These are phyloP conservation scores for Monochamus alternatus DNA, from an alignment of 2,888 invertebrate genomes.

Conservation along the genomic window DNA sequence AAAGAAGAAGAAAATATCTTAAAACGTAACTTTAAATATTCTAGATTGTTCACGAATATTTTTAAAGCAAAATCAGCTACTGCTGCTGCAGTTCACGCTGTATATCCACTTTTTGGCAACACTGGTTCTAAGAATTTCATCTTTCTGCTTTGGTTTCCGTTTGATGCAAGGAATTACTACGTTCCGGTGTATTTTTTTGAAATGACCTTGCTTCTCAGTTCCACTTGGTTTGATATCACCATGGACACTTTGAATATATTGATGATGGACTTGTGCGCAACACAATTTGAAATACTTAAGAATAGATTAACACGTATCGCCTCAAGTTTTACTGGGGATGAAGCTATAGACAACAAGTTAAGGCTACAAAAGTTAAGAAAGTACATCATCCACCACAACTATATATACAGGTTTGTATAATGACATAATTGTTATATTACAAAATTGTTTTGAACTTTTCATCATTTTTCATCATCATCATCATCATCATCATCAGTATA, in stretches of 20 bases:
- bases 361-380: constrained; percentile 31
- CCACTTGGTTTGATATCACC: constrained; percentile 50
- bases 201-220: constrained; percentile 42
- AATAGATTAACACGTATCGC: constrained; percentile 26
- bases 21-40: constrained; percentile 34
- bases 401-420: constrained; percentile 3
- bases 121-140: constrained; percentile 43
- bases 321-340: background rate
- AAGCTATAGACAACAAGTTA: background rate
- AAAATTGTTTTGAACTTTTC: too few relatives aligned
- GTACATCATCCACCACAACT: constrained; percentile 36
- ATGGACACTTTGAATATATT: constrained; percentile 50
- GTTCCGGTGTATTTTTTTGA: constrained; percentile 39
- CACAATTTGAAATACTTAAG: constrained; percentile 42
- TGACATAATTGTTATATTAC: too few relatives aligned
- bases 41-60: constrained; percentile 36
- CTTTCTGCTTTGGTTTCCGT: constrained; percentile 48
- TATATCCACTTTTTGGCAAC: constrained; percentile 48
- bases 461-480: too few relatives aligned
- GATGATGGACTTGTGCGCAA: constrained; percentile 39
- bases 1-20: constrained; percentile 39
- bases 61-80: constrained; percentile 41
- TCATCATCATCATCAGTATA: too few relatives aligned
- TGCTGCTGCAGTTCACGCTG: constrained; percentile 42
- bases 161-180: constrained; percentile 52